These are phyloP conservation scores for Heptranchias perlo DNA, from an alignment of 2,113 vertebrate species.

Conservation along the genomic window DNA sequence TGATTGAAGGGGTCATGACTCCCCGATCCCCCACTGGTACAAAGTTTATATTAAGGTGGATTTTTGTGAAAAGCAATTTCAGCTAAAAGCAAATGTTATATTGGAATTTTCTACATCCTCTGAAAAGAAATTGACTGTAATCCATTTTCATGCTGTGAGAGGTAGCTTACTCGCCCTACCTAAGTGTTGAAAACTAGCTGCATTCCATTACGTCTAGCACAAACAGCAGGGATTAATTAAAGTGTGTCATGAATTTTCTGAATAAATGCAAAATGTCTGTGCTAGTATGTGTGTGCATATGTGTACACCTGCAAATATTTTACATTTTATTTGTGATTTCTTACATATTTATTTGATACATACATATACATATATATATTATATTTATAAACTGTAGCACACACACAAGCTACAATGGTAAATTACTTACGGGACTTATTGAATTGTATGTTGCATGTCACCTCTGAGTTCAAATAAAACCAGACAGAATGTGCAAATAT, in stretches of 20 bases:
- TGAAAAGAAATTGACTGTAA: background rate
- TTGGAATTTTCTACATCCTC: background rate
- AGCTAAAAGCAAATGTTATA: background rate
- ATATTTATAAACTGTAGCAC: too few species aligned
- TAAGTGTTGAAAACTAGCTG: background rate
- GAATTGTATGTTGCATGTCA: background rate
- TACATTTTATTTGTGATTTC: background rate
- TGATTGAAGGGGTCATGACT: background rate
- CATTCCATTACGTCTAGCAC: background rate
- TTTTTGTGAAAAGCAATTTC: background rate
- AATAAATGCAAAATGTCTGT: background rate
- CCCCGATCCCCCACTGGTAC: background rate
- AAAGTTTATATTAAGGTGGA: background rate
- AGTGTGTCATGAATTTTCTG: background rate
- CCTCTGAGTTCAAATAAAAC: background rate
- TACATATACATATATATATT: too few species aligned
- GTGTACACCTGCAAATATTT: background rate
- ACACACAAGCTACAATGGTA: background rate
- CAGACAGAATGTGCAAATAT: background rate
- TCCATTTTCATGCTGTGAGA: background rate
- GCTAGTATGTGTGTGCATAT: background rate
- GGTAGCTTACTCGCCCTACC: background rate
- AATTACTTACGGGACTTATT: background rate
- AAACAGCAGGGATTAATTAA: background rate
- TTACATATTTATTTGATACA: background rate